phyloP scores from a whole-genome alignment of 2,888 invertebrate species.

The Gerris lacustris region DNA sequence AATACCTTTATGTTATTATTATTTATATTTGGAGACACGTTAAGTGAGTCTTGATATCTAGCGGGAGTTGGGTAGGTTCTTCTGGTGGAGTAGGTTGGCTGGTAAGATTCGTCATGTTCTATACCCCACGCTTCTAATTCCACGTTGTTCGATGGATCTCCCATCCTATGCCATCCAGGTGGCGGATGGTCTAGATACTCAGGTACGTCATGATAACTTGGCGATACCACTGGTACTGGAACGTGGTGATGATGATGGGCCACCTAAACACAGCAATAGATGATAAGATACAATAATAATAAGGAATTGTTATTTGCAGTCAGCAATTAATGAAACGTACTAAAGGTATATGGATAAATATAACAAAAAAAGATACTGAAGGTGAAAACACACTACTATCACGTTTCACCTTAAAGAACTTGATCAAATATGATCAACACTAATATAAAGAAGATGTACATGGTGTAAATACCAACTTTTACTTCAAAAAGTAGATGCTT shows the following conservation, averaged over 20 bases:
- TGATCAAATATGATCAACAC: too few relatives aligned
- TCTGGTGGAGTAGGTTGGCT: constrained; percentile 6
- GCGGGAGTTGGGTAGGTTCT: constrained; percentile 14
- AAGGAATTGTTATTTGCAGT: constrained; percentile 8
- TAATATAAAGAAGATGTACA: too few relatives aligned
- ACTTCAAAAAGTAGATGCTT: too few relatives aligned
- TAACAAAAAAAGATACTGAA: too few relatives aligned
- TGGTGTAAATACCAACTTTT: too few relatives aligned
- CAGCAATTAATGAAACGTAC: too few relatives aligned
- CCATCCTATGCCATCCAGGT: constrained; percentile 26
- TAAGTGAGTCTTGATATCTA: constrained; percentile 6
- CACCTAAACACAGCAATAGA: constrained; percentile 40
- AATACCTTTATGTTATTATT: background rate
- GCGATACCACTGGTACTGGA: constrained; percentile 40
- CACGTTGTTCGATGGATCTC: constrained; percentile 27
- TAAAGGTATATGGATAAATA: too few relatives aligned
- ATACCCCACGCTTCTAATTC: constrained; percentile 32
- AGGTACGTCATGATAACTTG: constrained; percentile 32
- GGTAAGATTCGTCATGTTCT: constrained; percentile 24
- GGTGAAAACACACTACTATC: too few relatives aligned
- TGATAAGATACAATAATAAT: background rate
- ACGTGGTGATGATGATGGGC: constrained; percentile 57
- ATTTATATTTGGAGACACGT: background rate
- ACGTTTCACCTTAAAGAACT: too few relatives aligned
- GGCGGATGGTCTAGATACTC: constrained; percentile 27